Percentiles rank a stretch among this genome's conserved stretches.
Conservation (phyloP, 2,797 vertebrate genomes). For the Pempheris klunzingeri region DNA sequence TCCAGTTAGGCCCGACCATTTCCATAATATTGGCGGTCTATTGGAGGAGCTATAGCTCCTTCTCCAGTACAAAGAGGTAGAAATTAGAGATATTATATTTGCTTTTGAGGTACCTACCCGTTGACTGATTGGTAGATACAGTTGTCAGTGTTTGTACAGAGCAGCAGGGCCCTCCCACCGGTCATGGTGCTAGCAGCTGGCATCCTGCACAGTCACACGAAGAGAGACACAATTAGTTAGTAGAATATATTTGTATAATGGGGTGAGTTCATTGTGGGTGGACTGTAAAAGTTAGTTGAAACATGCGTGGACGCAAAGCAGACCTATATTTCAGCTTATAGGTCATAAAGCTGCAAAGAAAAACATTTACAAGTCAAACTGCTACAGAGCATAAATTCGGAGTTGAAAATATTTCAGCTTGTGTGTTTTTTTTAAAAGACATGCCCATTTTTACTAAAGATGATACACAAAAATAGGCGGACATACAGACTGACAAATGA, state of each 20-base stretch:
- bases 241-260: background rate
- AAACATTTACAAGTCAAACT: slow-evolving; percentile 18
- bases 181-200: slow-evolving; percentile 91
- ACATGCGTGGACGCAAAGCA: background rate
- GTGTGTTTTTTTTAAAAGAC: background rate
- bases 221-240: slow-evolving; percentile 37
- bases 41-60: background rate
- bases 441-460: background rate
- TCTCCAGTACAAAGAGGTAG: background rate
- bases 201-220: slow-evolving; percentile 80
- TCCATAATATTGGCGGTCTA: no score
- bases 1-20: no score
- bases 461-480: slow-evolving; percentile 3
- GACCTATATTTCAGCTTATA: background rate
- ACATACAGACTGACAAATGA: slow-evolving; percentile 26
- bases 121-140: slow-evolving; percentile 88
- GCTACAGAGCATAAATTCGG: background rate
- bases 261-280: background rate
- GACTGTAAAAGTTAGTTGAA: background rate
- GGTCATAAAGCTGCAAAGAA: background rate
- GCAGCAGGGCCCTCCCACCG: slow-evolving; percentile 87
- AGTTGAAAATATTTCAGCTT: slow-evolving; percentile 15
- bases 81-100: background rate
- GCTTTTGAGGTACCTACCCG: slow-evolving; percentile 76
- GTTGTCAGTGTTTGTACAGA: slow-evolving; percentile 89